Evolutionary conservation across 2,113 vertebrate genomes (phyloP).

Genomic region (Potamarius usumacintae): DNA sequence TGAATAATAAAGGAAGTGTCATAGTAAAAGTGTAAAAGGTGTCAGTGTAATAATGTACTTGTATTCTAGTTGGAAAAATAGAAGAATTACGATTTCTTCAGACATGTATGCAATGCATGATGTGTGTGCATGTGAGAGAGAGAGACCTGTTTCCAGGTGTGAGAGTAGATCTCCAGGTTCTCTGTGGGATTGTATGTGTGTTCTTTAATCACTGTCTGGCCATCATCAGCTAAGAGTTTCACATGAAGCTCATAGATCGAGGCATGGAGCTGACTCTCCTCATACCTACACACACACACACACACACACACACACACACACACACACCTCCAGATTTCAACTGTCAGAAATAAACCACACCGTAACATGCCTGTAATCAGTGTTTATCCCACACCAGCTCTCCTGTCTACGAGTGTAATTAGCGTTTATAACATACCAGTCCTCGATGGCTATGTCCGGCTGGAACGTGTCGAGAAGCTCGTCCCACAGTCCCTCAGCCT

Average conservation of each 20-base stretch:
- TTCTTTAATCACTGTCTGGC: conserved; percentile 71
- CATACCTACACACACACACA: conserved; percentile 72
- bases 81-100: not conserved
- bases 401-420: not conserved
- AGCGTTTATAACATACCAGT: conserved; percentile 74
- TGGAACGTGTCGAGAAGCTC: conserved; percentile 80
- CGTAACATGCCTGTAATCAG: not conserved
- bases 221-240: conserved; percentile 76
- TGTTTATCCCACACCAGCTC: not conserved
- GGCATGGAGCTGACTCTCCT: conserved; percentile 77
- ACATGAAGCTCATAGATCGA: conserved; percentile 81
- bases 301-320: conserved; percentile 23
- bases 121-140: conserved; percentile 30
- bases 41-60: not conserved
- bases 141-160: conserved; percentile 74
- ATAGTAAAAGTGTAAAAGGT: no score
- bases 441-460: conserved; percentile 79
- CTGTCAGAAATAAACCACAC: not conserved
- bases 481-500: conserved; percentile 82
- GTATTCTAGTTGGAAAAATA: not conserved
- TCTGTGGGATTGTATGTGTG: conserved; percentile 62
- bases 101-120: not conserved
- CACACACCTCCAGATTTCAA: not conserved
- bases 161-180: conserved; percentile 63
- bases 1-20: not conserved